Evolutionary conservation across 2,888 invertebrate genomes (phyloP), one percentile per base, ranked within the genome.

Genomic region (Salpingus planirostris): DNA sequence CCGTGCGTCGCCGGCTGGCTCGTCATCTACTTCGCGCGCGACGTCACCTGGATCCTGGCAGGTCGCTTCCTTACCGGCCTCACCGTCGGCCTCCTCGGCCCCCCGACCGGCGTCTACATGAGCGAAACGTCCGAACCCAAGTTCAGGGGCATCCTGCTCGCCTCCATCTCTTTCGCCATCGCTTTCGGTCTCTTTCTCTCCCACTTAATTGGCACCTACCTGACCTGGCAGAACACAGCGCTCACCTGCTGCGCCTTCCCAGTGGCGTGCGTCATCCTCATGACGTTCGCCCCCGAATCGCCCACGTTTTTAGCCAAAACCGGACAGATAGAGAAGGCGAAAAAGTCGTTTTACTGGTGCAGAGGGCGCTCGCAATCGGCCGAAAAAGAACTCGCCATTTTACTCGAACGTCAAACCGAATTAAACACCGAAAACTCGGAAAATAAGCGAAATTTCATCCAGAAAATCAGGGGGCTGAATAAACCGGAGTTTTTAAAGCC

Each of bases 261-360:
- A 2, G 52, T 74, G 2, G 12, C 73, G 3, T 66, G 70, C n/a
- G 66, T 68, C 11, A 34, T 73, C 1, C 54, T 76, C 11, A 57
- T 78, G 6, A 55, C 67, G 3, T 59, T 74, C 2, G 61, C 76
- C 5, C 78, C 78, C 0, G 83, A 84, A 58, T 76, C 80, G 21
- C 82, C 81, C 0, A 68, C 69, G 2, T 84, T 81, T 80, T 54
- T 83, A 18, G 69, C 78, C 3, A 68, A 73, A 2, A 75, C 73
- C 46, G 73, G 73, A 3, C 66, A 69, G 21, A 54, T 67, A 0
- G 69, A 69, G 13, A 70, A 75, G 34, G 80, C 81, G 0, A 65
- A 70, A 3, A 63, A 68, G 29, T 64, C 77, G 0, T 75, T 76
- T 24, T 65, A 67, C 24, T 78, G 73, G 69, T 66, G 78, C 29